Percentiles rank a stretch among this genome's conserved stretches.
Evolutionary conservation across 35 echinoderm and acorn worm genomes (phyloP).

Genomic region (Strongylocentrotus purpuratus): DNA sequence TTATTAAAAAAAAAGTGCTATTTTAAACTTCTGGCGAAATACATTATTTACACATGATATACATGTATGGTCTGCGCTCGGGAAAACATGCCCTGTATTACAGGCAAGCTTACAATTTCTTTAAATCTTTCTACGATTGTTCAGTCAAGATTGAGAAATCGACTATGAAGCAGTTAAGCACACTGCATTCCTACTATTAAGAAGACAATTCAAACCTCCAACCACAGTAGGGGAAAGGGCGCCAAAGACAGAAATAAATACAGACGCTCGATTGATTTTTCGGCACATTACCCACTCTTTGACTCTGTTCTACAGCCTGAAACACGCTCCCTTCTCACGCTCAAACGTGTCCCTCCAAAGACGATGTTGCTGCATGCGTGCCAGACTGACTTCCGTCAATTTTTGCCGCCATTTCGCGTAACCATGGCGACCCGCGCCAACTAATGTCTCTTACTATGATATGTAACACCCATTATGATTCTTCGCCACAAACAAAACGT

Average conservation of each 20-base stretch:
- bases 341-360: not conserved
- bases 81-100: too few species aligned
- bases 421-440: not conserved
- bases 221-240: not conserved
- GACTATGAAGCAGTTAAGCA: not conserved
- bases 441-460: not conserved
- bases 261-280: not conserved
- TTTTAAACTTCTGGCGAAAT: too few species aligned
- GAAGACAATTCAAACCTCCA: not conserved
- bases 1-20: too few species aligned
- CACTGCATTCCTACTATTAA: not conserved
- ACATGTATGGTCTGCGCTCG: too few species aligned
- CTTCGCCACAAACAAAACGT: not conserved
- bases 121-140: not conserved
- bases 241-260: not conserved
- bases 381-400: not conserved
- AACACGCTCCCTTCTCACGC: not conserved
- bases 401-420: not conserved
- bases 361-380: not conserved
- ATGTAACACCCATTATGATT: not conserved
- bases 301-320: not conserved
- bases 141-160: not conserved
- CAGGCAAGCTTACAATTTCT: too few species aligned
- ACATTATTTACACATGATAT: too few species aligned
- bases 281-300: not conserved